Evolutionary conservation across 2,797 vertebrate genomes (phyloP).

Genomic region (Tympanoctomys barrerae): DNA sequence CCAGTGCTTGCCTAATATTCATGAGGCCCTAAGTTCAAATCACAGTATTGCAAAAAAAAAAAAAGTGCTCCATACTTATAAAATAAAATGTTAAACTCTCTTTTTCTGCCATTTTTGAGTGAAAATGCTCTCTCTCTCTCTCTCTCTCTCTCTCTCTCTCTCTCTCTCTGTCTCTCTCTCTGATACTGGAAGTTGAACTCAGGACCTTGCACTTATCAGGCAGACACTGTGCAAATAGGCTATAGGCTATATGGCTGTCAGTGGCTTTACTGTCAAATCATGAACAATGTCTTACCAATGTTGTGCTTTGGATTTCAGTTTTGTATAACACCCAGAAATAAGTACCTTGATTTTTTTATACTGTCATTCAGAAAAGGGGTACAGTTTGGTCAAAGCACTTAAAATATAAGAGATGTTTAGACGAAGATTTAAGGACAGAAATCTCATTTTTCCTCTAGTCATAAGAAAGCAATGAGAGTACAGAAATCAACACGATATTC

Average conservation of each 20-base stretch:
- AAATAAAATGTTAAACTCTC: neutral
- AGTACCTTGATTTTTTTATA: neutral
- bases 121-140: neutral
- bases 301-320: conserved; percentile 50
- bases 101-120: neutral
- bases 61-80: neutral
- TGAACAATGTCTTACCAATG: neutral
- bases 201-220: too few species aligned
- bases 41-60: neutral
- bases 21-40: neutral
- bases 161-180: neutral
- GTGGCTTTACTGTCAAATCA: conserved; percentile 37
- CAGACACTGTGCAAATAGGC: too few species aligned
- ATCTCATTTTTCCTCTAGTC: conserved; percentile 35
- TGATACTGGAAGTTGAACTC: too few species aligned
- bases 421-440: neutral
- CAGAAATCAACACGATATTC: neutral
- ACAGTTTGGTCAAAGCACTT: conserved; percentile 15
- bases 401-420: neutral
- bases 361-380: neutral
- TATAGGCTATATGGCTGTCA: neutral
- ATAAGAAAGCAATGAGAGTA: neutral
- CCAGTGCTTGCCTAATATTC: neutral
- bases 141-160: too few species aligned
- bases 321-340: neutral